Evolutionary conservation across 2,797 vertebrate genomes (phyloP), one percentile per base, ranked within the genome.

Genomic region (Gila robusta): DNA sequence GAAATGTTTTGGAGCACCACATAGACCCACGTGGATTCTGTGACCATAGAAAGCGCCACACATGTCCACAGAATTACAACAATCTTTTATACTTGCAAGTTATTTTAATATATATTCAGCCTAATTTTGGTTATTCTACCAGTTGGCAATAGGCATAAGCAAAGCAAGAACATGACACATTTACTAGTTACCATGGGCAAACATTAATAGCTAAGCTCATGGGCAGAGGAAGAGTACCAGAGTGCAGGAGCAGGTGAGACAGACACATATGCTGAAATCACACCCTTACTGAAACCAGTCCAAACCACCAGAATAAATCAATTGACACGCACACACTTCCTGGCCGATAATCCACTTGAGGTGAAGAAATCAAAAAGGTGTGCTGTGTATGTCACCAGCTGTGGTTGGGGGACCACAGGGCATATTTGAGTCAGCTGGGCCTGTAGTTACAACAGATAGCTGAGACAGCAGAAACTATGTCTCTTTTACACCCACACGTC

Each of bases 351-450:
- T 76, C 69, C 56, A 79, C 54, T 26, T 73, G 41, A 74, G 32
- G 28, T 47, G 41, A 79, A 79, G 37, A 70, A 87, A 85, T 84
- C 76, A 87, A 72, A 90, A 84, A 90, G 86, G 91, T 83, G 89
- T 89, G 90, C 92, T 91, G 82, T 91, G 90, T 88, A 90, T 16
- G 82, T 90, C 86, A 90, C 87, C 92, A 78, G 71, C 66, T 82
- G 79, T 67, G 83, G 70, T 59, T 79, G 81, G 74, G 74, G 79
- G 62, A 84, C 73, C 62, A 59, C 69, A 56, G 37, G 76, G 47
- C 78, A 79, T 54, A 89, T 90, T 82, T 83, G 91, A 92, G 90
- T 92, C 88, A 88, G 89, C 79, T 79, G 79, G 89, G 87, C 90
- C 87, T 89, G 89, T 64, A 82, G 86, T 88, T 88, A 81, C 76